Percentiles rank a stretch among this genome's conserved stretches.
Evolutionary conservation across 2,113 vertebrate species (phyloP).

Genomic region (Corythaeola cristata): DNA sequence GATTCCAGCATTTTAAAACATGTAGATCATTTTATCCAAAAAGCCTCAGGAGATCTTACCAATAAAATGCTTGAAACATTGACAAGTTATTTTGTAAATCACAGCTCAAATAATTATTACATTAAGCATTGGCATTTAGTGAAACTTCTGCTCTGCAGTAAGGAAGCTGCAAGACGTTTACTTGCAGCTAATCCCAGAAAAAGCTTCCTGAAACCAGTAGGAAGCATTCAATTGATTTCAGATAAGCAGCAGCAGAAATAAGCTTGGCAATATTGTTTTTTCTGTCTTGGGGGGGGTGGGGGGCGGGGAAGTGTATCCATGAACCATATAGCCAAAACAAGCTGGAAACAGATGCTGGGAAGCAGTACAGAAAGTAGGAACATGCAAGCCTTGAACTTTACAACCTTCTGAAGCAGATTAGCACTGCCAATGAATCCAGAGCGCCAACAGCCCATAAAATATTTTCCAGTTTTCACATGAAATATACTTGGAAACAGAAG

Average conservation of each 20-base stretch:
- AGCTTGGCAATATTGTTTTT: not conserved
- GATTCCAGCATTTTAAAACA: not conserved
- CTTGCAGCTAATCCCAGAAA: not conserved
- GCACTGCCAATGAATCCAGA: not conserved
- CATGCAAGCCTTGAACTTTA: not conserved
- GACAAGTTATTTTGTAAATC: conserved; percentile 2
- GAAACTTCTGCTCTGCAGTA: not conserved
- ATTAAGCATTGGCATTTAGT: not conserved
- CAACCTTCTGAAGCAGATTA: not conserved
- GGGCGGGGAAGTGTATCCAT: not conserved
- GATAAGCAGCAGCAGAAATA: conserved; percentile 5
- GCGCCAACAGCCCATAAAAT: not conserved
- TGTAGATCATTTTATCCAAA: not conserved
- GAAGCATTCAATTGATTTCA: conserved; percentile 39
- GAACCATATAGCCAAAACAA: not conserved
- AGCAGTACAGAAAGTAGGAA: not conserved
- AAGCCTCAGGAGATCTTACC: not conserved
- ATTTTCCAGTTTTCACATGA: not conserved
- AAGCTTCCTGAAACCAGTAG: conserved; percentile 16
- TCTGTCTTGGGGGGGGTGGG: too few relatives aligned
- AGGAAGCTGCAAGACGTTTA: conserved; percentile 1
- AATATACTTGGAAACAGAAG: not conserved
- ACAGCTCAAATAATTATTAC: not conserved
- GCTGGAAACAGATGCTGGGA: not conserved
- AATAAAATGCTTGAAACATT: conserved; percentile 18